Base-by-base conservation (phyloP, 1,140 invertebrate species). In the Charaxes varanes region DNA sequence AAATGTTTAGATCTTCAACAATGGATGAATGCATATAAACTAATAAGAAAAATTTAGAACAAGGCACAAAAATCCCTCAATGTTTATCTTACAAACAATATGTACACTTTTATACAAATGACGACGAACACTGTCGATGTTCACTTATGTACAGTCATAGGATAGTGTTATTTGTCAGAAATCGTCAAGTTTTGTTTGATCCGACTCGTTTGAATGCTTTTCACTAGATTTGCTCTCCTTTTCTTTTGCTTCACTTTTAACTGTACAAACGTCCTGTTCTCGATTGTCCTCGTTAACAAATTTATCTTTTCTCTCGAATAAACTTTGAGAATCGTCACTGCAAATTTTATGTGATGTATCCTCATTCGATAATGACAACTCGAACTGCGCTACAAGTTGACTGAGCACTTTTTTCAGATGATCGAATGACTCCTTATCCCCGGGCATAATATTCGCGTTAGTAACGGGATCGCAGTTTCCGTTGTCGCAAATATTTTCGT, bases 401-500 rank as follows among this genome's bases (percentile, higher is more conserved):
- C 63, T 61, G 0, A 82, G 57, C 2, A 82, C 71, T 27, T 65
- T 64, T 32, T 78, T 80, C 1, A 82, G 35, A 31, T 79, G 68
- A n/a, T 72, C 71, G 19, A 72, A 74, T 0, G 73, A 70, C 18
- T 76, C 69, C 6, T 69, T 66, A 16, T 80, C 63, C 0, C 41
- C 18, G 0, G 52, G 23, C 3, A 40, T 37, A 0, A 34, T 32
- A 0, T 31, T 38, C 0, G 53, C 16, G 2, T 63, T 49, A 1
- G 57, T 17, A 2, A 62, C 45, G 2, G 62, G 30, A 15, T 67
- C 57, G 33, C 72, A 80, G n/a, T 46, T 41, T 2, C 53, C 58
- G 6, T 59, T 62, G 1, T 64, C 57, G 19, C 73, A 78, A 3
- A 22, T 31, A 11, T 57, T 52, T 10, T 68, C 62, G 18, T 50